These are phyloP conservation scores for Gorsachius goisagi DNA, from an alignment of 2,113 vertebrate genomes.

Conservation along the genomic window DNA sequence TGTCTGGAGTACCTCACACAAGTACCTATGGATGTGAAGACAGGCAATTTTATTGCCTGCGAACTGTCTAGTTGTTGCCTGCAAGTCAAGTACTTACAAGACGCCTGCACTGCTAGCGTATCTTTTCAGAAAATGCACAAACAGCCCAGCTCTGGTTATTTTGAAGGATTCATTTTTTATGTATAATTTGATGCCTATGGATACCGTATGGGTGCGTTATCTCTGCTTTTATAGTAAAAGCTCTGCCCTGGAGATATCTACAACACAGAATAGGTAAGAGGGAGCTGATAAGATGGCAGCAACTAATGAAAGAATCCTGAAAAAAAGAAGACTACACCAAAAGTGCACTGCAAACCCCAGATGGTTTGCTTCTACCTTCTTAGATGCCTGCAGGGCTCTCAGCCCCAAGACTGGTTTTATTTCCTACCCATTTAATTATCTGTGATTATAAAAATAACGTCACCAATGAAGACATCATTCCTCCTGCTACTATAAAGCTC, in stretches of 20 bases:
- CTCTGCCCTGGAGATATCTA: not conserved
- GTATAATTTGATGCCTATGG: not conserved
- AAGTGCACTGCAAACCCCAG: not conserved
- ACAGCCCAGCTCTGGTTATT: not conserved
- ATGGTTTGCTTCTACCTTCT: not conserved
- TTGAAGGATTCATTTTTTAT: not conserved
- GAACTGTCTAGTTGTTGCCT: not conserved
- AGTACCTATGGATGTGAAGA: not conserved
- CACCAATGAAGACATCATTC: not conserved
- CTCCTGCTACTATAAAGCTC: not conserved
- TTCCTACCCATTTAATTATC: not conserved
- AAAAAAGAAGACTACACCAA: not conserved
- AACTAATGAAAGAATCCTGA: not conserved
- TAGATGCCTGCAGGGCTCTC: not conserved
- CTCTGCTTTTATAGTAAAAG: not conserved
- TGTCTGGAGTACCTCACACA: not conserved
- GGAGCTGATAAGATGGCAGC: not conserved
- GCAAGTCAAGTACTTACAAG: not conserved
- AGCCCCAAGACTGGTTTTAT: not conserved
- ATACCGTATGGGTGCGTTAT: not conserved
- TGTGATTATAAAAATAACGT: not conserved
- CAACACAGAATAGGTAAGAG: not conserved
- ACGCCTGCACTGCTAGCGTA: not conserved
- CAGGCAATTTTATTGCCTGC: not conserved
- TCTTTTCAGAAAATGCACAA: not conserved